Evolutionary conservation across 1,140 invertebrate species (phyloP).

Genomic region (Leptinotarsa defecta): DNA sequence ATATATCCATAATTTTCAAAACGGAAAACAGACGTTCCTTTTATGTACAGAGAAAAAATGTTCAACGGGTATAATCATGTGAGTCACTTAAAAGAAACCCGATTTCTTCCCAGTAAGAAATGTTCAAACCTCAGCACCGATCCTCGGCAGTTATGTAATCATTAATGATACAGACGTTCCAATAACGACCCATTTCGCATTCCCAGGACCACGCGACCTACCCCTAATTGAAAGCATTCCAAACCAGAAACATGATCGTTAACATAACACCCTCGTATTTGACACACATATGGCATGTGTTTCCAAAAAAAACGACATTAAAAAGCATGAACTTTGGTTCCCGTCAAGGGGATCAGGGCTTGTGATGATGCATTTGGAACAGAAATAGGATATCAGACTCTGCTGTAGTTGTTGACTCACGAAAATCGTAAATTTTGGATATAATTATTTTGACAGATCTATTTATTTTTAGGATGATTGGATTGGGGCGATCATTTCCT

Average conservation of each 20-base stretch:
- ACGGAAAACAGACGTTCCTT: too few species aligned
- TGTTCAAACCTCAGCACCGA: too few species aligned
- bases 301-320: neutral
- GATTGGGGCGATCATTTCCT: neutral
- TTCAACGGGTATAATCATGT: too few species aligned
- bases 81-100: too few species aligned
- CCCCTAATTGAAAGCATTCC: neutral
- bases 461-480: neutral
- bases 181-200: too few species aligned
- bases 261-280: neutral
- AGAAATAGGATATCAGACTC: neutral
- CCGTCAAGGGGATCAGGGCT: neutral
- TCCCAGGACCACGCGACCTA: too few species aligned
- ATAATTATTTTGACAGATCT: neutral
- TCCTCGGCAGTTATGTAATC: too few species aligned
- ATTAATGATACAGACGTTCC: too few species aligned
- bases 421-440: neutral
- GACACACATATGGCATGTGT: slow-evolving; percentile 5
- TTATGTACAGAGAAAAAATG: too few species aligned
- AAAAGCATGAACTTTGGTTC: neutral
- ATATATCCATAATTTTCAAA: too few species aligned
- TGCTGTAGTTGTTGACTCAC: neutral
- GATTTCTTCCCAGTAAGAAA: too few species aligned
- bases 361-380: neutral
- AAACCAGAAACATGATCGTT: neutral